Percentiles rank a stretch among this genome's conserved stretches.
Conservation (phyloP, 2,113 vertebrate genomes). For the Prionailurus viverrinus region DNA sequence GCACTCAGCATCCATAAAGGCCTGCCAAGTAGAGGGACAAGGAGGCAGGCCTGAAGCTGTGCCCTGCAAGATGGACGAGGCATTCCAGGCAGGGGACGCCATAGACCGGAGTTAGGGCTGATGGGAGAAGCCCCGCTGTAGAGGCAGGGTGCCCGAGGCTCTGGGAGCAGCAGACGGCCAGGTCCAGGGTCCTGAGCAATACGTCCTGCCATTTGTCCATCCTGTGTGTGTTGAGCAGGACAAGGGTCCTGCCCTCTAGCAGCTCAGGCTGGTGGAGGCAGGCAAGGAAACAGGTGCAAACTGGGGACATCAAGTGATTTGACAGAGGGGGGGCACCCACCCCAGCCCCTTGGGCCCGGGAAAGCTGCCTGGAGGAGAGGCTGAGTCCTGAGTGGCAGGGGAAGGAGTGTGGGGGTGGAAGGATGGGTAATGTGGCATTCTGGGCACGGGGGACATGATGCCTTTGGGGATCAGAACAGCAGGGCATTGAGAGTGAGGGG, state of each 20-base stretch:
- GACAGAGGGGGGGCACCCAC: fast-evolving
- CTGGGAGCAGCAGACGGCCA: background rate
- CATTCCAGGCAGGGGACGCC: background rate
- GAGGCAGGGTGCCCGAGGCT: background rate
- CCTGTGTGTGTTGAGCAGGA: background rate
- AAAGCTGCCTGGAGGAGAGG: background rate
- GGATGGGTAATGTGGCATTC: fast-evolving
- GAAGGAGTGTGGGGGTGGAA: no score
- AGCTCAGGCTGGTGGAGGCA: background rate
- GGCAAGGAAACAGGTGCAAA: background rate
- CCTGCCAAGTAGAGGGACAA: background rate
- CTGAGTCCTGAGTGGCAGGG: background rate
- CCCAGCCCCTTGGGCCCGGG: no score
- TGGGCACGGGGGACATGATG: background rate
- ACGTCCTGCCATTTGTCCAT: background rate
- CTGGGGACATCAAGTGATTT: background rate
- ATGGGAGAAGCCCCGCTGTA: background rate
- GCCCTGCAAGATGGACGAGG: background rate
- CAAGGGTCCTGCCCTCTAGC: background rate
- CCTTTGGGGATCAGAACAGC: background rate
- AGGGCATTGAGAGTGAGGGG: background rate
- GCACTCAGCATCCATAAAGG: background rate
- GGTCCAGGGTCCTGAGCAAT: background rate
- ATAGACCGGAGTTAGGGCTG: fast-evolving
- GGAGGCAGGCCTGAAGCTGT: background rate